Evolutionary conservation across 1,140 invertebrate genomes (phyloP).

Genomic region (Leptonema lineaticorne): DNA sequence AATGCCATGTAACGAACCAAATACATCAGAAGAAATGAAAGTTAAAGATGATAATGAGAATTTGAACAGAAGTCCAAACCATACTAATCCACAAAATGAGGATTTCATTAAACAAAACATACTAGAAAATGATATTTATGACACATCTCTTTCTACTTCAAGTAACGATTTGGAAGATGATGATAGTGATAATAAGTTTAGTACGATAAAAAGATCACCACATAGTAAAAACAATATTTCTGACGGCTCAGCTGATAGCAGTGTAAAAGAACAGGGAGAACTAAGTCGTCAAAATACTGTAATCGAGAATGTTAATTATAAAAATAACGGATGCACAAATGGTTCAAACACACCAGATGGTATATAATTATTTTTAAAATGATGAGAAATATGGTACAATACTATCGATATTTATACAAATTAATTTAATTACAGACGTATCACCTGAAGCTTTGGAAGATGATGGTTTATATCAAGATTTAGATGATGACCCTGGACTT

Average conservation of each 20-base stretch:
- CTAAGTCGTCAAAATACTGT: conserved; percentile 55
- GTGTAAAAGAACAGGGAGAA: conserved; percentile 44
- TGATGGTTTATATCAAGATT: conserved; percentile 63
- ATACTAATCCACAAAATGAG: conserved; percentile 43
- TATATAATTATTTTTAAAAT: conserved; percentile 42
- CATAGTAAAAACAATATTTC: conserved; percentile 58
- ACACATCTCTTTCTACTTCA: conserved; percentile 50
- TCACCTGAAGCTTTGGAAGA: conserved; percentile 57
- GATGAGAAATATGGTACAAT: too few relatives aligned
- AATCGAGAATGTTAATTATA: conserved; percentile 54
- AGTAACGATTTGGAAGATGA: conserved; percentile 61
- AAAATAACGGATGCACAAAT: conserved; percentile 44
- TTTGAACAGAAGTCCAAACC: conserved; percentile 45
- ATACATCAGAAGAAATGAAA: conserved; percentile 51
- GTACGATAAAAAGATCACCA: conserved; percentile 68
- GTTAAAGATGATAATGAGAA: conserved; percentile 38
- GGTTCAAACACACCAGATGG: conserved; percentile 50
- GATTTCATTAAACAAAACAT: conserved; percentile 57
- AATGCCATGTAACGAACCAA: conserved; percentile 45
- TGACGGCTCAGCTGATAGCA: conserved; percentile 43
- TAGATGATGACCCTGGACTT: conserved; percentile 64
- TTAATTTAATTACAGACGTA: conserved; percentile 49
- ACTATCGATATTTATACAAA: too few relatives aligned
- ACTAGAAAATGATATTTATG: conserved; percentile 56
- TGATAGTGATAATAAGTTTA: conserved; percentile 65